Percentiles rank a stretch among this genome's conserved stretches.
Evolutionary conservation across 37 sponge, comb jelly and placozoan genomes (phyloP).

Genomic region (Eunapius fragilis): DNA sequence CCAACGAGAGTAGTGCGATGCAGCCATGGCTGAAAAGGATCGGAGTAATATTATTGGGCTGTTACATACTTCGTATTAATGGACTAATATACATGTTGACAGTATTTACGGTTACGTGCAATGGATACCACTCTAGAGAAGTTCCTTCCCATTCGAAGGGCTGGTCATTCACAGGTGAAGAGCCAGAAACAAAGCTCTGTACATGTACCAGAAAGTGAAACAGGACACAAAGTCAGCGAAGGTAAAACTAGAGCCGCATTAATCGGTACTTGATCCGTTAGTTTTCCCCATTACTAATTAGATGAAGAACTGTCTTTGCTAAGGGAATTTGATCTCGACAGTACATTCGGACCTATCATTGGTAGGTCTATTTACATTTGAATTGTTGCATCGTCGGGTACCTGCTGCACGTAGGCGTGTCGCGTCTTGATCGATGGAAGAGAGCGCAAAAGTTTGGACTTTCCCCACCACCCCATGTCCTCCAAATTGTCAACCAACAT

Average conservation of each 20-base stretch:
- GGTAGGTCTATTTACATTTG: conserved; percentile 8
- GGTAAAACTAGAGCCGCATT: background rate
- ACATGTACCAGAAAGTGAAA: background rate
- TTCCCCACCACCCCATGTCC: conserved; percentile 41
- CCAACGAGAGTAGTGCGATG: background rate
- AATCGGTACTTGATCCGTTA: background rate
- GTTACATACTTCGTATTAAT: background rate
- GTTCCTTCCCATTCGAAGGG: background rate
- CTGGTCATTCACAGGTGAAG: background rate
- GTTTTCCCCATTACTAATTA: background rate
- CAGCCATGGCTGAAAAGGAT: background rate
- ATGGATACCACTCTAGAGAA: background rate
- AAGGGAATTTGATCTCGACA: conserved; percentile 53
- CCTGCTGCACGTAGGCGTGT: conserved; percentile 32
- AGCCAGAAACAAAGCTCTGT: background rate
- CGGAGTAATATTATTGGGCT: background rate
- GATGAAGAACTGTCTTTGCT: conserved; percentile 15
- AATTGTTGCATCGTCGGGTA: too few relatives aligned
- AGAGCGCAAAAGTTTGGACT: conserved; percentile 57
- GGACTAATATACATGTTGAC: background rate
- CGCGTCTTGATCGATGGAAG: conserved; percentile 64
- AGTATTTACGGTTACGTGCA: background rate
- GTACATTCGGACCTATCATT: conserved; percentile 45
- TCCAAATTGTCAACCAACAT: conserved; percentile 38
- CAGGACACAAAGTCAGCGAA: background rate